phyloP scores from a whole-genome alignment of 1,140 invertebrate species.

The fruit fly (Drosophila melanogaster) region Release_6_plus_ISO1_MT NT_033777.3:7397001-7397500 shows the following conservation, averaged over 20 bases:
- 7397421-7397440: neutral
- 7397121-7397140: slow-evolving; percentile 24
- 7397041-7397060: slow-evolving; percentile 79
- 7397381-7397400: too few species aligned
- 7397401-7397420: neutral
- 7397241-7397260: neutral
- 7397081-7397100: slow-evolving; percentile 57
- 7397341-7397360: neutral
- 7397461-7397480: neutral
- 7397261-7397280: neutral
- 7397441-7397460: too few species aligned
- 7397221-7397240: neutral
- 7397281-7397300: neutral
- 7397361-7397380: too few species aligned
- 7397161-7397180: slow-evolving; percentile 42
- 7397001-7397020: slow-evolving; percentile 66
- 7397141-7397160: slow-evolving; percentile 28
- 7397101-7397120: slow-evolving; percentile 45
- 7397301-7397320: too few species aligned
- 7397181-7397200: slow-evolving; percentile 58
- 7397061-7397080: slow-evolving; percentile 45
- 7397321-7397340: too few species aligned
- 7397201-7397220: slow-evolving; percentile 5
- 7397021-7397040: slow-evolving; percentile 69
- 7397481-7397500: slow-evolving; percentile 10